A percentile compares a stretch with the other conserved stretches of the same genome.
Evolutionary conservation across 2,797 vertebrate species (phyloP).

Genomic region (Phalloptychus januarius): DNA sequence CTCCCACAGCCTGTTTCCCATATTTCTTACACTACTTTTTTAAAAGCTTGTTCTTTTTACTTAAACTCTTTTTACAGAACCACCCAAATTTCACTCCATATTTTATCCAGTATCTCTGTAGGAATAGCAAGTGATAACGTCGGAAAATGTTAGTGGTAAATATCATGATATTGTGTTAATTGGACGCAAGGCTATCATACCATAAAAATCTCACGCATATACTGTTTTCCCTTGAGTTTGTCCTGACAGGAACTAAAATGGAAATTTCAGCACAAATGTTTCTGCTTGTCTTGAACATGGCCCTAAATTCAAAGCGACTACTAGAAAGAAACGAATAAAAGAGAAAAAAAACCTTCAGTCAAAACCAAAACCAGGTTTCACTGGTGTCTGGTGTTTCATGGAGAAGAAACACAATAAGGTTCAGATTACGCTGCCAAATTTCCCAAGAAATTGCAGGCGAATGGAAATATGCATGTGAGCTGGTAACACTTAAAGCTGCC

Average conservation of each 20-base stretch:
- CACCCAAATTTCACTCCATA: not conserved
- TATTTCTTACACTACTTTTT: not conserved
- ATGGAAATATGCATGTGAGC: slow-evolving; percentile 54
- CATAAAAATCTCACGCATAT: not conserved
- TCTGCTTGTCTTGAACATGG: slow-evolving; percentile 56
- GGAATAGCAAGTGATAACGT: not conserved
- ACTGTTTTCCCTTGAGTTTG: not conserved
- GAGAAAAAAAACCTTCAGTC: slow-evolving; percentile 66
- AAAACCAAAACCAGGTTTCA: slow-evolving; percentile 70
- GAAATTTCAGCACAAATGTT: slow-evolving; percentile 64
- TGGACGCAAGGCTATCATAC: not conserved
- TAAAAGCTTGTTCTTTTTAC: not conserved
- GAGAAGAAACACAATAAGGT: slow-evolving; percentile 72
- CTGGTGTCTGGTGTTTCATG: slow-evolving; percentile 66
- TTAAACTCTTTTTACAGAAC: not conserved
- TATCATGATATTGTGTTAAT: not conserved
- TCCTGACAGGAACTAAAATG: slow-evolving; percentile 39
- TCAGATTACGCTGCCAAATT: slow-evolving; percentile 74
- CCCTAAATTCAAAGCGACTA: slow-evolving; percentile 70
- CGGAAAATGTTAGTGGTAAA: not conserved
- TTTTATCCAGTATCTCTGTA: not conserved
- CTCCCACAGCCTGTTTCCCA: not conserved
- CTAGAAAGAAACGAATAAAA: slow-evolving; percentile 19
- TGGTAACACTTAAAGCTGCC: slow-evolving; percentile 49
- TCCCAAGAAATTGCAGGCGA: slow-evolving; percentile 56